Evolutionary conservation across 2,888 invertebrate species (phyloP).

Genomic region (Cosmopolites sordidus): DNA sequence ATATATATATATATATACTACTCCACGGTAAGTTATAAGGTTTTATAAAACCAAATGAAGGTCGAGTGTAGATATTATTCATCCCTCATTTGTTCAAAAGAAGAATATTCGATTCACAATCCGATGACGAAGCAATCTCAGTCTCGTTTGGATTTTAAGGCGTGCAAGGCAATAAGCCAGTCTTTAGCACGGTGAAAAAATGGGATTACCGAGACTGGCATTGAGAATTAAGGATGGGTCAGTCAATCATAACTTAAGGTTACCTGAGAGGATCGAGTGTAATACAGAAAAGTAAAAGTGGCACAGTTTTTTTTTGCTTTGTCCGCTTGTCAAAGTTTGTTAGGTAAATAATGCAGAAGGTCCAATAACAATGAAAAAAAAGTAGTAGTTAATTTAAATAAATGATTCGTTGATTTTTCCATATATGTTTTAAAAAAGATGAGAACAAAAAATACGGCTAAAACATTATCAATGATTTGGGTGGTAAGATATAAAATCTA

Average conservation of each 20-base stretch:
- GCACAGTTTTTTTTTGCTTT: neutral
- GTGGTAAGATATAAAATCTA: too few relatives aligned
- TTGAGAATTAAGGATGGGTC: constrained; percentile 1
- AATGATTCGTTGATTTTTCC: too few relatives aligned
- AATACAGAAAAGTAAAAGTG: neutral
- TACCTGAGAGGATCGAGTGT: neutral
- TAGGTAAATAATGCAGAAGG: too few relatives aligned
- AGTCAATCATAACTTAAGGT: neutral
- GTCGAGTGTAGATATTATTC: too few relatives aligned
- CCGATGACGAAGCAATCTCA: neutral
- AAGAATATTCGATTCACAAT: too few relatives aligned
- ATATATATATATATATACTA: too few relatives aligned
- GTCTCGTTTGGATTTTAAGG: neutral
- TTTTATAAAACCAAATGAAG: too few relatives aligned
- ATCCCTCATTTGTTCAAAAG: too few relatives aligned
- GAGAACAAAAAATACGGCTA: neutral
- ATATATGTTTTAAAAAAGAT: neutral
- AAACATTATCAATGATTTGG: too few relatives aligned
- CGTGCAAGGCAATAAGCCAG: neutral
- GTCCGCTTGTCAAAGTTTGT: neutral
- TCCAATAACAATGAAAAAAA: too few relatives aligned
- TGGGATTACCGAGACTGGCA: neutral
- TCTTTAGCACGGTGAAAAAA: neutral
- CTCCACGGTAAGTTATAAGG: too few relatives aligned
- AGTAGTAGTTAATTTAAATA: too few relatives aligned